Conservation (phyloP, 2,797 vertebrate genomes). For the Spinibarbus caldwelli region DNA sequence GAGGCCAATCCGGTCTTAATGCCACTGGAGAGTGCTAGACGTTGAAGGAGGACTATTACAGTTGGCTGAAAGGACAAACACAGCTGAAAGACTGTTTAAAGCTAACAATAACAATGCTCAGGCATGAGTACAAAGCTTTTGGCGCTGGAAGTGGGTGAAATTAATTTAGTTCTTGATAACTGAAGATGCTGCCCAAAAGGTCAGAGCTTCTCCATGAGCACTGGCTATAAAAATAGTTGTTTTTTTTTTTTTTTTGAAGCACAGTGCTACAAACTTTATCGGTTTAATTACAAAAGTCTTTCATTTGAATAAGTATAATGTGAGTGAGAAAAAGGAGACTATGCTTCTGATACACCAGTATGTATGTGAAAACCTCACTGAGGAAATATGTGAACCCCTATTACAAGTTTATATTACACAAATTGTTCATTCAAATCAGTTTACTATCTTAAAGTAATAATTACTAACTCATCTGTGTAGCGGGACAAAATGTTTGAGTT, state of each 20-base stretch:
- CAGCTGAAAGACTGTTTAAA: slow-evolving; percentile 62
- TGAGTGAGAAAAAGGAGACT: background rate
- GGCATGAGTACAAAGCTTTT: slow-evolving; percentile 20
- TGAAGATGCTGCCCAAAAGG: slow-evolving; percentile 81
- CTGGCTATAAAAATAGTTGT: slow-evolving; percentile 66
- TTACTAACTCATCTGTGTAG: background rate
- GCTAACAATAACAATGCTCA: slow-evolving; percentile 64
- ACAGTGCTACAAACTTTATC: slow-evolving; percentile 78
- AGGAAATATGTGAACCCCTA: too few relatives aligned
- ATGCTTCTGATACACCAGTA: background rate
- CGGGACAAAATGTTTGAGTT: background rate
- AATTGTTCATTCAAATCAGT: background rate
- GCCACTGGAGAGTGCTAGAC: slow-evolving; percentile 5
- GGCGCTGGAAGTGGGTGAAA: slow-evolving; percentile 60
- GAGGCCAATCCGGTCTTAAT: slow-evolving; percentile 30
- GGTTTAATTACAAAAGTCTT: slow-evolving; percentile 82
- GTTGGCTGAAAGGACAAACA: slow-evolving; percentile 10
- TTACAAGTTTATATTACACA: background rate
- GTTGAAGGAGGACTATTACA: slow-evolving; percentile 9
- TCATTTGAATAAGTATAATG: slow-evolving; percentile 69
- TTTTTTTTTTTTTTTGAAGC: slow-evolving; percentile 53
- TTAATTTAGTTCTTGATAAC: slow-evolving; percentile 82
- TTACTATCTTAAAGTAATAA: background rate
- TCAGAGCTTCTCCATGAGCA: slow-evolving; percentile 76
- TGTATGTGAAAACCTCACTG: background rate